A percentile compares a stretch with the other conserved stretches of the same genome.
Evolutionary conservation across 2,888 invertebrate species (phyloP).

Genomic region (Carcina quercana): DNA sequence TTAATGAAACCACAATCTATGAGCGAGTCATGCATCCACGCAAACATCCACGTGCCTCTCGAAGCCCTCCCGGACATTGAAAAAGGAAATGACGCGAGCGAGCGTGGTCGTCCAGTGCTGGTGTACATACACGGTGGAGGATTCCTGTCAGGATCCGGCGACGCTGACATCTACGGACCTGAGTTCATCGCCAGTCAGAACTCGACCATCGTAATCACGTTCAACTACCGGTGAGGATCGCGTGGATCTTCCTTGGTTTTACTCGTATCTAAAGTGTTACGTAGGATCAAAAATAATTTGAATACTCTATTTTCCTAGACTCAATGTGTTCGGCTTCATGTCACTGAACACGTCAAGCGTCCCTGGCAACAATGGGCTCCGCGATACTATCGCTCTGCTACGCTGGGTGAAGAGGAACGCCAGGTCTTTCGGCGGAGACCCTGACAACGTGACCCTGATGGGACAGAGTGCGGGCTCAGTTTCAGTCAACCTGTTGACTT

Average conservation of each 20-base stretch:
- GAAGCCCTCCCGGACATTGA: conserved; percentile 23
- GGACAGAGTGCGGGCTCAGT: conserved; percentile 56
- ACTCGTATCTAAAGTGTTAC: background rate
- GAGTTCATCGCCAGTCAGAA: conserved; percentile 47
- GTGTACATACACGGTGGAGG: conserved; percentile 63
- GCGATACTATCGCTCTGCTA: conserved; percentile 54
- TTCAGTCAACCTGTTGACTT: conserved; percentile 41
- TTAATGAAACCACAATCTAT: conserved; percentile 31
- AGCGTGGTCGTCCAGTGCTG: conserved; percentile 41
- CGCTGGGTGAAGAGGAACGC: conserved; percentile 55
- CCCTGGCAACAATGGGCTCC: conserved; percentile 61
- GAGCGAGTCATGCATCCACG: conserved; percentile 53
- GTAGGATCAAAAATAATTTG: background rate
- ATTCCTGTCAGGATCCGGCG: conserved; percentile 55
- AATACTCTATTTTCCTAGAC: conserved; percentile 29
- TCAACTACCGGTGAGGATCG: conserved; percentile 51
- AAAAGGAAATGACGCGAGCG: conserved; percentile 5
- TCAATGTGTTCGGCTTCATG: conserved; percentile 63
- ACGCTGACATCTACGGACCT: conserved; percentile 50
- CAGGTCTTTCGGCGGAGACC: conserved; percentile 54
- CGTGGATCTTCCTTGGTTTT: background rate
- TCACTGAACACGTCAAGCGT: conserved; percentile 42
- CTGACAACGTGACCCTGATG: conserved; percentile 47
- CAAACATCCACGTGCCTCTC: conserved; percentile 53
- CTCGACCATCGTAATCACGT: conserved; percentile 55